phyloP scores from a whole-genome alignment of 2,888 invertebrate species.

The Cryptocephalus moraei region DNA sequence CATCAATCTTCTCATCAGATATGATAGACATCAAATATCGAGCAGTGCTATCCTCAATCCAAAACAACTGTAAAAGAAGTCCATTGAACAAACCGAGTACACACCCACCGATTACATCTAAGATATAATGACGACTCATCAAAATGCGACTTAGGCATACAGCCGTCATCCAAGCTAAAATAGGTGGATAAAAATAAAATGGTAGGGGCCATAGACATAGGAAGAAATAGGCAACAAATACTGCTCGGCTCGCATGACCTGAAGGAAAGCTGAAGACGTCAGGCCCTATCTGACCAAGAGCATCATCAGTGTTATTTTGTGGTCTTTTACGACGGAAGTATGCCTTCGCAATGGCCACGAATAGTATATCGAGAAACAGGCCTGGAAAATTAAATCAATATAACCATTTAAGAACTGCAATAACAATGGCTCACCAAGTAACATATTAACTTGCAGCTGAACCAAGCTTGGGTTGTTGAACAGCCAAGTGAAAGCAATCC shows the following conservation, averaged over 20 bases:
- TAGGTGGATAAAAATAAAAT: constrained; percentile 46
- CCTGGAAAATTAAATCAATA: constrained; percentile 45
- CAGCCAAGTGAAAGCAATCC: constrained; percentile 70
- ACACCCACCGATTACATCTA: constrained; percentile 73
- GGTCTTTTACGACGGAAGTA: constrained; percentile 69
- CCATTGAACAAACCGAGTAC: constrained; percentile 63
- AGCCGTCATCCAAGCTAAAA: constrained; percentile 64
- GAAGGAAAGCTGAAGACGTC: constrained; percentile 93
- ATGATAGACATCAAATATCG: constrained; percentile 49
- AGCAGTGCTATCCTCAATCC: constrained; percentile 57
- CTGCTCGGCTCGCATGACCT: constrained; percentile 82
- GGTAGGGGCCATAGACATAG: constrained; percentile 52
- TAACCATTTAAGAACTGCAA: background rate
- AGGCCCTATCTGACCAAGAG: constrained; percentile 59
- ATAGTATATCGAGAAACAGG: constrained; percentile 67
- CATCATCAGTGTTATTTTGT: constrained; percentile 48
- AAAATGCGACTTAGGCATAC: constrained; percentile 73
- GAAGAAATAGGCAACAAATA: constrained; percentile 66
- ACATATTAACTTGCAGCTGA: constrained; percentile 76
- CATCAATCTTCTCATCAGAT: constrained; percentile 58
- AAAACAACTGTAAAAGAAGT: constrained; percentile 52
- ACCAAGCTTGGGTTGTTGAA: constrained; percentile 57
- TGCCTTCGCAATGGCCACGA: constrained; percentile 71
- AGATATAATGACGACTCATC: constrained; percentile 74
- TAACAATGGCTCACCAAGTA: constrained; percentile 53